Percentiles rank a stretch among this genome's conserved stretches.
phyloP scores from a whole-genome alignment of 2,113 vertebrate genomes.

The Athene cunicularia region DNA sequence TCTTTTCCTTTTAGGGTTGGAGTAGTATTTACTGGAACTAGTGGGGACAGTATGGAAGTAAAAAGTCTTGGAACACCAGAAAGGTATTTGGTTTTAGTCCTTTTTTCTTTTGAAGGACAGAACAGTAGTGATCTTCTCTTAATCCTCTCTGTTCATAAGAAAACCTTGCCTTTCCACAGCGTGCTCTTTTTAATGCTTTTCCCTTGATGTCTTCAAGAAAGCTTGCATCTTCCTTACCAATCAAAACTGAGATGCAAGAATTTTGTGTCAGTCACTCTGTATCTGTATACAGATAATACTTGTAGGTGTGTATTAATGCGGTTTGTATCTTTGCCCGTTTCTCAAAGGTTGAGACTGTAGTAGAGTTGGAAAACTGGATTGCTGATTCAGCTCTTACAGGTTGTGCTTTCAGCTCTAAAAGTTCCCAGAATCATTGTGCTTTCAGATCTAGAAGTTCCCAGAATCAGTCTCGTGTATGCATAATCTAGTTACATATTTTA shows the following conservation, averaged over 20 bases:
- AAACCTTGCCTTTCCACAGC: background rate
- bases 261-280: background rate
- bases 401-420: background rate
- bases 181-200: background rate
- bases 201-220: background rate
- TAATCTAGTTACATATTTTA: background rate
- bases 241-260: background rate
- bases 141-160: background rate
- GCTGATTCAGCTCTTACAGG: background rate
- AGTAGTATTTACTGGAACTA: slow-evolving; percentile 85
- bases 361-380: background rate
- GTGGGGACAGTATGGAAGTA: slow-evolving; percentile 88
- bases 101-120: background rate
- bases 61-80: slow-evolving; percentile 90
- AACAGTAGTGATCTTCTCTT: background rate
- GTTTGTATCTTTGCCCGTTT: background rate
- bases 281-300: no score
- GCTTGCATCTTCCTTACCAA: background rate
- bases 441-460: background rate
- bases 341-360: background rate
- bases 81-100: slow-evolving; percentile 76
- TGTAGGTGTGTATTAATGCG: background rate
- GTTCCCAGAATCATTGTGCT: background rate
- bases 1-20: slow-evolving; percentile 81
- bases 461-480: background rate